Evolutionary conservation across 2,888 invertebrate genomes (phyloP), one percentile per base, ranked within the genome.

Genomic region (Nyleta sp.): DNA sequence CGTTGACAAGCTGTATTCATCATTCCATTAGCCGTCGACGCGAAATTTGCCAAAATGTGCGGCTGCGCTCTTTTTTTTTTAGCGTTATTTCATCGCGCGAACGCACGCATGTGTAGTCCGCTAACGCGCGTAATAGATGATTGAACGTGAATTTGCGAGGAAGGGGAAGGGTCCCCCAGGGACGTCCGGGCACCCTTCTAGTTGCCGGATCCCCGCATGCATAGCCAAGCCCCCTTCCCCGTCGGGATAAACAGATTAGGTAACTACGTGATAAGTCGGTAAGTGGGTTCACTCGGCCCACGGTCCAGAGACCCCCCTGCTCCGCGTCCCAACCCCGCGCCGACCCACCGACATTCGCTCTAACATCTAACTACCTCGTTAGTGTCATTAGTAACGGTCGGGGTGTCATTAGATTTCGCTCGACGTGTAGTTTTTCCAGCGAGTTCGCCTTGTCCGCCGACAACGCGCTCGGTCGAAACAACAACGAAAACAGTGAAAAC

Each of bases 231-330:
- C 81, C 80, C 83, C 80, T 72, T 71, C 84, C 82, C 85, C 84
- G 85, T 85, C 86, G 87, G 89, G 90, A 90, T 90, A 90, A 90
- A 90, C 90, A 90, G 90, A 90, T 90, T 90, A 90, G 89, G 90
- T 90, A 90, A 90, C 90, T 90, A 90, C 90, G 90, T 90, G 90
- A 90, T 90, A 90, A 90, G 90, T 90, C 90, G 89, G 90, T 90
- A 90, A 90, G 90, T 90, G 90, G 90, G 89, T 90, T 90, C 90
- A 85, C 87, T 88, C 88, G 87, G 85, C 84, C 86, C 87, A 83
- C 83, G 83, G 85, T 85, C 86, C 83, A 82, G 80, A 77, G 81
- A 76, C 77, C 83, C 77, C 62, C 60, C 73, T 7, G 57, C 75
- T 52, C 71, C 74, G 57, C 77, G 65, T 77, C 67, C 80, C 80